phyloP scores from a whole-genome alignment of 2,113 vertebrate genomes.

The Pachypanchax playfairii region DNA sequence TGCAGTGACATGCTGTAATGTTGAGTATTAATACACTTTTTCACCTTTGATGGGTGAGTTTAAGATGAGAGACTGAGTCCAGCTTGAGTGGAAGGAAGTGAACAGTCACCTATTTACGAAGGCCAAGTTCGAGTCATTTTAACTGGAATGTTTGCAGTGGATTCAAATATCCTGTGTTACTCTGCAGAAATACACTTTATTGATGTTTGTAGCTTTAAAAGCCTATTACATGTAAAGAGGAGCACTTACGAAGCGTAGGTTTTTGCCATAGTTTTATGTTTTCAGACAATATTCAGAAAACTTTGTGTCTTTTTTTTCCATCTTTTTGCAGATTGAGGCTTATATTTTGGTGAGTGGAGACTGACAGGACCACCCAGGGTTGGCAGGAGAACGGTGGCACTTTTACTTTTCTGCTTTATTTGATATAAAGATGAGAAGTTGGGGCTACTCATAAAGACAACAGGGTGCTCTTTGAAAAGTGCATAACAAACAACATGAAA shows the following conservation, averaged over 20 bases:
- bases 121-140: constrained; percentile 53
- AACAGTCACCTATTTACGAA: constrained; percentile 64
- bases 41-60: constrained; percentile 14
- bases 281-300: constrained; percentile 28
- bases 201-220: constrained; percentile 65
- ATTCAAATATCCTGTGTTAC: constrained; percentile 57
- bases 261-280: not conserved
- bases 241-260: constrained; percentile 5
- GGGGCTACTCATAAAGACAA: constrained; percentile 72
- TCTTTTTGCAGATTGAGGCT: constrained; percentile 85
- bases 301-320: constrained; percentile 37
- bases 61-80: constrained; percentile 15
- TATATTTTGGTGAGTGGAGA: constrained; percentile 90
- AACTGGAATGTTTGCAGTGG: constrained; percentile 65
- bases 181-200: constrained; percentile 69
- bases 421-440: constrained; percentile 72
- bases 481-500: constrained; percentile 74
- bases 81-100: constrained; percentile 25
- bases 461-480: constrained; percentile 65
- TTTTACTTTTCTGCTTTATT: constrained; percentile 63
- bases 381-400: constrained; percentile 58
- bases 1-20: not conserved
- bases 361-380: constrained; percentile 68
- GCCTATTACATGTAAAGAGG: constrained; percentile 43
- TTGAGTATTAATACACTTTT: constrained; percentile 1